Conservation (phyloP, 2,797 vertebrate genomes). For the Argentina silus region DNA sequence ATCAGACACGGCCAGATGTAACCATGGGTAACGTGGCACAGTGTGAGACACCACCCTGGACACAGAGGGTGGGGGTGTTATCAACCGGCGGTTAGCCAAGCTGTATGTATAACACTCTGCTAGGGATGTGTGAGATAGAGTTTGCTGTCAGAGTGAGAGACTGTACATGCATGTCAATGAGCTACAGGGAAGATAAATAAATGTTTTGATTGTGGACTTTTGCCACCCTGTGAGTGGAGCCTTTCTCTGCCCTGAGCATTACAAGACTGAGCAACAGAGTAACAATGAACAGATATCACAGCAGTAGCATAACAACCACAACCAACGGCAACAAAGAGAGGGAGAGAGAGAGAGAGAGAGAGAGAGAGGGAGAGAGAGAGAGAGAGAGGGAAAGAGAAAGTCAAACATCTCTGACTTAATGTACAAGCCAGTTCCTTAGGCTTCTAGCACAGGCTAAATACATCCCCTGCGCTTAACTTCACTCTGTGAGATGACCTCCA, state of each 20-base stretch:
- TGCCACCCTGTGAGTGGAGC: neutral
- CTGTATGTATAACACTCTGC: neutral
- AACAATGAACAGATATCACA: too few relatives aligned
- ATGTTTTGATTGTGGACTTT: neutral
- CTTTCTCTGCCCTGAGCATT: neutral
- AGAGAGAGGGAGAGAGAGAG: neutral
- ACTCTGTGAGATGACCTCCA: slow-evolving; percentile 1
- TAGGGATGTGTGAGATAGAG: neutral
- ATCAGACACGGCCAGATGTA: slow-evolving; percentile 25
- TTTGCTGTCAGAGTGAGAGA: neutral
- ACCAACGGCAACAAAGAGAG: neutral
- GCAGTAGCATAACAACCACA: neutral
- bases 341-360: neutral
- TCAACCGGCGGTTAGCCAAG: neutral
- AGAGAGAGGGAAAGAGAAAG: neutral
- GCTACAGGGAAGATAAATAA: neutral
- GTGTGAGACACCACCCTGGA: neutral
- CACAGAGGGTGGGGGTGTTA: neutral
- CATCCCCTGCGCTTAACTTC: neutral
- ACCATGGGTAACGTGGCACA: slow-evolving; percentile 43
- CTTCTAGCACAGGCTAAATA: slow-evolving; percentile 1
- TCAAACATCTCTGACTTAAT: neutral
- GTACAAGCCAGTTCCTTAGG: neutral
- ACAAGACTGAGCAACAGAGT: too few relatives aligned
- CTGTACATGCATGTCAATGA: slow-evolving; percentile 7